A percentile compares a stretch with the other conserved stretches of the same genome.
These are phyloP conservation scores for Pagrus major DNA, from an alignment of 2,113 vertebrate species.

Conservation along the genomic window DNA sequence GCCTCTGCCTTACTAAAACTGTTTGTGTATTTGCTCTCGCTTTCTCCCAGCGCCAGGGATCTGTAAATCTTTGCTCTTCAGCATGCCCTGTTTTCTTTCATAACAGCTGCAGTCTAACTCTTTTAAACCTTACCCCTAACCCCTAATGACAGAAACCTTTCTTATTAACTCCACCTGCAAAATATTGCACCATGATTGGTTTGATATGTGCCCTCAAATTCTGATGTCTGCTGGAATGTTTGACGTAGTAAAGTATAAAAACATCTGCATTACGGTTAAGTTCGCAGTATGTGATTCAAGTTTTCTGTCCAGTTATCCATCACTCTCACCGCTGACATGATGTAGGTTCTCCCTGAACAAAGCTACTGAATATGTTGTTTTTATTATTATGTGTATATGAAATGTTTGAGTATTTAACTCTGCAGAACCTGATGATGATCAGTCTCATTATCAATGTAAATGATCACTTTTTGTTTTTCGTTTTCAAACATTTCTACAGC, in stretches of 20 bases:
- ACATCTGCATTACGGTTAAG: background rate
- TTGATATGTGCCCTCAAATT: constrained; percentile 74
- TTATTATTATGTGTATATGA: background rate
- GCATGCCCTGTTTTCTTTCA: constrained; percentile 70
- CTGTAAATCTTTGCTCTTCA: constrained; percentile 53
- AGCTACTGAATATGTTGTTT: background rate
- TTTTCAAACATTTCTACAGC: background rate
- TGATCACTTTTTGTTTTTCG: background rate
- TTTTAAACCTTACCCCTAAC: constrained; percentile 28
- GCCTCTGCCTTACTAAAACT: constrained; percentile 70
- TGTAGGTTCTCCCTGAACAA: background rate
- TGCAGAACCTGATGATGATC: background rate
- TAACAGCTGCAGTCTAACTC: constrained; percentile 64
- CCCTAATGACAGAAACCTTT: constrained; percentile 12
- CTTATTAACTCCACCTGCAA: constrained; percentile 40
- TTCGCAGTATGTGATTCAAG: background rate
- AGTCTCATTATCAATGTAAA: background rate
- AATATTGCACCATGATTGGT: constrained; percentile 75
- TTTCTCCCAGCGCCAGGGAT: constrained; percentile 54
- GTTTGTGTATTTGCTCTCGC: constrained; percentile 60
- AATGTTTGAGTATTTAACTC: constrained; percentile 2
- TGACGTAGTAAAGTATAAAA: background rate
- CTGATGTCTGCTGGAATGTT: constrained; percentile 80
- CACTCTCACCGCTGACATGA: background rate
- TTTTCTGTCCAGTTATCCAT: background rate